These are phyloP conservation scores for Dryococelus australis DNA, from an alignment of 2,888 invertebrate species.

Conservation along the genomic window DNA sequence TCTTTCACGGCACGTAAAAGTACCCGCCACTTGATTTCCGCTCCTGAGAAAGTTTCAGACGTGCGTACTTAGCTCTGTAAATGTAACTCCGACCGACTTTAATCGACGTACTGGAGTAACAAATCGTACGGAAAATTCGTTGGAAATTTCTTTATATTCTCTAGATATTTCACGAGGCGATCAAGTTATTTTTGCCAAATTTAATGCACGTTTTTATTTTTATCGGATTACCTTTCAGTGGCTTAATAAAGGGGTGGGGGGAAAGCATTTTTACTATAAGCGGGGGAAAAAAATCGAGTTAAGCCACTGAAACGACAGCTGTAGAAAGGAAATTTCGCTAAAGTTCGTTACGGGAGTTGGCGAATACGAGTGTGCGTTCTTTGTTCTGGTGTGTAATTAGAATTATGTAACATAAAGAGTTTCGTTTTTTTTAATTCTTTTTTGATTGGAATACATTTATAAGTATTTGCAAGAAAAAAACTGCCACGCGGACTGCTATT, in stretches of 20 bases:
- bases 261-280: not conserved
- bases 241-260: not conserved
- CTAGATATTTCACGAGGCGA: not conserved
- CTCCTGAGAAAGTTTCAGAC: not conserved
- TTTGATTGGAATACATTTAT: too few relatives aligned
- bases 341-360: too few relatives aligned
- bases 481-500: too few relatives aligned
- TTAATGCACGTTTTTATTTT: not conserved
- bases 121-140: not conserved
- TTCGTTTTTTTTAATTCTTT: too few relatives aligned
- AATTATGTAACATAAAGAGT: too few relatives aligned
- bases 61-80: not conserved
- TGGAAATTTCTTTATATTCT: not conserved
- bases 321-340: too few relatives aligned
- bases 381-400: too few relatives aligned
- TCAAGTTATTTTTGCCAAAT: not conserved
- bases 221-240: not conserved
- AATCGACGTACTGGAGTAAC: not conserved
- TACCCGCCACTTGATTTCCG: not conserved
- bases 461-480: too few relatives aligned
- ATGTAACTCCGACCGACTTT: not conserved
- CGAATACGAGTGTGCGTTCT: too few relatives aligned
- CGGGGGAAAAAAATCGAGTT: not conserved
- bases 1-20: not conserved
- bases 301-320: too few relatives aligned